Percentiles rank a stretch among this genome's conserved stretches.
Evolutionary conservation across 2,113 vertebrate species (phyloP).

Genomic region (Brachyistius frenatus): DNA sequence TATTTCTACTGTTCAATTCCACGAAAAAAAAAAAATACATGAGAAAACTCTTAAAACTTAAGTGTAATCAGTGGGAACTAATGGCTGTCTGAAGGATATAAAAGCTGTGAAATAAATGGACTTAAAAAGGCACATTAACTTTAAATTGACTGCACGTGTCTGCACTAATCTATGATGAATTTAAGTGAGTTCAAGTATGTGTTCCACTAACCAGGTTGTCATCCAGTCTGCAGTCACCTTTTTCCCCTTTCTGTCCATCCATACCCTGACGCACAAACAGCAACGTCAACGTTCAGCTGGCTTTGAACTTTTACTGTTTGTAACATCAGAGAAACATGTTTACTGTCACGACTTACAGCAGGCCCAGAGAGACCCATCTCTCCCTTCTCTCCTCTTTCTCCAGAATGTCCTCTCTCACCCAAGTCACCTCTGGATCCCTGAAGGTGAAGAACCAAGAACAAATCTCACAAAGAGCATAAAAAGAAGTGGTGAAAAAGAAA

Average conservation of each 20-base stretch:
- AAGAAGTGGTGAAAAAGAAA: neutral
- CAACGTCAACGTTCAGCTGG: conserved; percentile 9
- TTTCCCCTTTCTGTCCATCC: conserved; percentile 92
- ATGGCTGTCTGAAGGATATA: no score
- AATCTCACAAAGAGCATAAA: neutral
- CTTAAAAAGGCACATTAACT: neutral
- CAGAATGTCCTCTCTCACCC: conserved; percentile 87
- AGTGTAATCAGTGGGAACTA: no score
- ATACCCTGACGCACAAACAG: conserved; percentile 83
- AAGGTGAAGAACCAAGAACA: conserved; percentile 34
- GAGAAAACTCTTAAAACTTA: no score
- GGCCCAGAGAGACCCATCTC: conserved; percentile 91
- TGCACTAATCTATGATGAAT: neutral
- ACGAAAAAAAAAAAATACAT: no score
- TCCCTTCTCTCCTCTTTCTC: conserved; percentile 88
- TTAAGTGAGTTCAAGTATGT: neutral
- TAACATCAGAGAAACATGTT: neutral
- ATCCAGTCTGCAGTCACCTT: conserved; percentile 89
- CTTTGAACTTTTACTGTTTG: neutral
- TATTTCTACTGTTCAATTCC: no score
- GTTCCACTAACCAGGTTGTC: conserved; percentile 89
- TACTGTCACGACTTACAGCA: conserved; percentile 82
- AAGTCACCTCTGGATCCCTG: conserved; percentile 90
- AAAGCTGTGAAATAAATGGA: no score
- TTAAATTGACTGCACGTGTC: neutral